Evolutionary conservation across 2,888 invertebrate species (phyloP), one percentile per base, ranked within the genome.

Genomic region (Amitus sp.): DNA sequence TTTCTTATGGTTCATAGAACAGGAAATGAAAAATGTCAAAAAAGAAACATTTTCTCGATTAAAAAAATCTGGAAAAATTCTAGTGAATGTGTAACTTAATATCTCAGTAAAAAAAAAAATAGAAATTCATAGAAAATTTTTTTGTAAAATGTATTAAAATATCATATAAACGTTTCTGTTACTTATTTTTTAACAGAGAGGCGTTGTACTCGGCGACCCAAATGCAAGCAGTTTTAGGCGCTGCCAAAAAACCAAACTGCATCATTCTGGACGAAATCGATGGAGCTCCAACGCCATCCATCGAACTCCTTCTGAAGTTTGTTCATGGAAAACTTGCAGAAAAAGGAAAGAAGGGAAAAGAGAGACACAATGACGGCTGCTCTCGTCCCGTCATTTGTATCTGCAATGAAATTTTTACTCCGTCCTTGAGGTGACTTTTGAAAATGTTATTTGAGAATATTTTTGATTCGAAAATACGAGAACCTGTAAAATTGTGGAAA

Each of bases 211-310:
- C 92, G 68, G 91, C 96, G 0, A 97, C 96, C 0, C 93, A 95
- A 77, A 97, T 97, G 95, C 87, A 89, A 54, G 91, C 96, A 0
- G 92, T 97, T 0, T 80, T 96, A 7, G 94, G 93, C 69, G 82
- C n/a, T n/a, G n/a, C n/a, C n/a, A n/a, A n/a, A n/a, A n/a, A 91
- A 56, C 98, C 98, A 0, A 98, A 97, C 83, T 98, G 98, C 82
- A 86, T 98, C 42, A 86, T 98, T 69, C 83, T 90, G 84, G 98
- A 98, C 84, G 98, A 98, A 85, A 96, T 99, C 65, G 99, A 99
- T 83, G 98, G 98, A 2, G 96, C 98, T 0, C 96, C 97, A 0
- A 83, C 88, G 4, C 87, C 92, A 1, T 92, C 96, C 0, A 94
- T 98, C 33, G 96, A 96, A 65, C 86, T 92, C 62, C 82, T 98